phyloP scores from a whole-genome alignment of 1,140 invertebrate genomes.

The Drosophila nigrodunni region DNA sequence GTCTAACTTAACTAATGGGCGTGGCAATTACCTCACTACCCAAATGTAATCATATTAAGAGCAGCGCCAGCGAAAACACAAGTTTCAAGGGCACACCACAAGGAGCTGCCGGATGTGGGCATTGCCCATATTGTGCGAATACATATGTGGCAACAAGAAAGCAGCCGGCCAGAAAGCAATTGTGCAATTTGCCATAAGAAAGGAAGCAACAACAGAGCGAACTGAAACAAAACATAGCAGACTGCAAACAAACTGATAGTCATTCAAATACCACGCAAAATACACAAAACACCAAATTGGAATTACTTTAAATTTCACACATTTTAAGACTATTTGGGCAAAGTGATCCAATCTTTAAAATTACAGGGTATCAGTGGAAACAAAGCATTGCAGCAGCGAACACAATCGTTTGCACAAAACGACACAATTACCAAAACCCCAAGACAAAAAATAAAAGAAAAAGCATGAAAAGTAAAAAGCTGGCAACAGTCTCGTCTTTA shows the following conservation, averaged over 20 bases:
- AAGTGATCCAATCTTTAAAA: not conserved
- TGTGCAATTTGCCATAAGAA: slow-evolving; percentile 56
- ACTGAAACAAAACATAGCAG: slow-evolving; percentile 28
- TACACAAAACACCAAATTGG: not conserved
- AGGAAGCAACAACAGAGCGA: slow-evolving; percentile 34
- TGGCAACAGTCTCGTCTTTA: slow-evolving; percentile 46
- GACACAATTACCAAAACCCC: slow-evolving; percentile 31
- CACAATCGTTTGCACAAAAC: slow-evolving; percentile 47
- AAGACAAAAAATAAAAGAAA: slow-evolving; percentile 8
- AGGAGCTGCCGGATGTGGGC: not conserved
- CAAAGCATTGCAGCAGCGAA: slow-evolving; percentile 29
- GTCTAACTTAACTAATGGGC: slow-evolving; percentile 7
- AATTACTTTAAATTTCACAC: not conserved
- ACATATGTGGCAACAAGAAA: slow-evolving; percentile 33
- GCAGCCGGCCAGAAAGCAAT: slow-evolving; percentile 40
- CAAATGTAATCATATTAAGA: slow-evolving; percentile 38
- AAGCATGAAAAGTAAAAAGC: slow-evolving; percentile 54
- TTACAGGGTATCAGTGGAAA: slow-evolving; percentile 26
- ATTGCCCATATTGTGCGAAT: slow-evolving; percentile 9
- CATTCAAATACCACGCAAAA: not conserved
- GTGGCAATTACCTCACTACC: slow-evolving; percentile 1
- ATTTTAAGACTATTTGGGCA: not conserved
- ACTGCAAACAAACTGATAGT: not conserved
- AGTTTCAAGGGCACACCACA: slow-evolving; percentile 44
- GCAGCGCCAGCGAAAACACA: slow-evolving; percentile 4